These are phyloP conservation scores for Isaurus tuberculatus DNA, from an alignment of 92 coral and sea anemone species.

Conservation along the genomic window DNA sequence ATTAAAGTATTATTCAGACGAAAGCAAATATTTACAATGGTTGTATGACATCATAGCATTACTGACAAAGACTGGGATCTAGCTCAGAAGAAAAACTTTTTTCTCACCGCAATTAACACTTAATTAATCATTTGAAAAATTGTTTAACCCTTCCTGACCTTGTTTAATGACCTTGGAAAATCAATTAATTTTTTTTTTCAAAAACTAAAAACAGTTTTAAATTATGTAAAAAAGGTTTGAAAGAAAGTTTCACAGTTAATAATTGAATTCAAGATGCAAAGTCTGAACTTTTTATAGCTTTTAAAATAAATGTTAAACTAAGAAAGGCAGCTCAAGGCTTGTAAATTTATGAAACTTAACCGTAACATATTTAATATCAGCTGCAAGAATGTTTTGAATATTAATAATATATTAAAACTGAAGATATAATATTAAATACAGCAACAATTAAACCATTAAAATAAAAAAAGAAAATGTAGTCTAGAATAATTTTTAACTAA, in stretches of 20 bases:
- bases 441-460: too few relatives aligned
- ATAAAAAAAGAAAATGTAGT: too few relatives aligned
- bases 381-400: too few relatives aligned
- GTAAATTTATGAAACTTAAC: too few relatives aligned
- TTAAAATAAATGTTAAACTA: too few relatives aligned
- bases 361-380: too few relatives aligned
- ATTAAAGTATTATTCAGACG: conserved; percentile 26
- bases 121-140: not conserved
- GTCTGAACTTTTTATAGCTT: too few relatives aligned
- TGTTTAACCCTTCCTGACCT: not conserved
- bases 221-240: not conserved
- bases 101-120: not conserved
- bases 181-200: not conserved
- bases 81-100: not conserved
- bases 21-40: not conserved
- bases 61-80: conserved; percentile 7
- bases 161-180: not conserved
- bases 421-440: too few relatives aligned
- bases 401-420: too few relatives aligned
- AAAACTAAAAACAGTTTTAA: not conserved
- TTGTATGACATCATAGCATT: conserved; percentile 24
- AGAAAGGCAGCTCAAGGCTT: too few relatives aligned
- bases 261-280: too few relatives aligned
- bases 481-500: too few relatives aligned
- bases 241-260: not conserved